Evolutionary conservation across 2,888 invertebrate genomes (phyloP).

Genomic region (Zele albiditarsus): DNA sequence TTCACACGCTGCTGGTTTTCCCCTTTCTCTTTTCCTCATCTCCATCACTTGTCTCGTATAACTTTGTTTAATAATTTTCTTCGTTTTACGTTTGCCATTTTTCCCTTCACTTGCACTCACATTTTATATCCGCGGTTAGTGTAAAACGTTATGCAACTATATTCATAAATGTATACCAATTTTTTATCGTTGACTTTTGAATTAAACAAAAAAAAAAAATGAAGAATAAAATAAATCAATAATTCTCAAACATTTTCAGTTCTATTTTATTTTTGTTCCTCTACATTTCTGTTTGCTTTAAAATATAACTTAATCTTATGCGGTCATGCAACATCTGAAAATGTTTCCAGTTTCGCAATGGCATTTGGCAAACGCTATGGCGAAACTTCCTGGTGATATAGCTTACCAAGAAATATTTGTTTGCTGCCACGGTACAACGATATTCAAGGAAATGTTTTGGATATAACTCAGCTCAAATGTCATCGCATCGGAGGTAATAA

Average conservation of each 20-base stretch:
- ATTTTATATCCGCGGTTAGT: not conserved
- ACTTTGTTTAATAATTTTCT: constrained; percentile 6
- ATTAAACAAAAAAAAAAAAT: not conserved
- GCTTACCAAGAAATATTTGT: constrained; percentile 15
- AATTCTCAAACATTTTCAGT: constrained; percentile 2
- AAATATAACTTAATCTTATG: not conserved
- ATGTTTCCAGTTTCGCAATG: constrained; percentile 9
- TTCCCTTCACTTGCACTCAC: not conserved
- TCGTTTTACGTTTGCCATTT: not conserved
- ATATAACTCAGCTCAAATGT: constrained; percentile 20
- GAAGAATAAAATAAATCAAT: not conserved
- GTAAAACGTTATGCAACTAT: not conserved
- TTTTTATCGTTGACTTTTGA: not conserved
- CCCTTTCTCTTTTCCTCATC: not conserved
- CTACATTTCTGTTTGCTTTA: not conserved
- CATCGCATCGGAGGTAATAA: constrained; percentile 10
- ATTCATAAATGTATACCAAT: not conserved
- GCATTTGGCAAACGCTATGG: constrained; percentile 8
- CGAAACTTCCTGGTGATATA: constrained; percentile 5
- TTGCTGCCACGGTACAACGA: constrained; percentile 16
- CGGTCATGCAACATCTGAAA: constrained; percentile 18
- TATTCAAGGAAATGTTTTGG: constrained; percentile 10
- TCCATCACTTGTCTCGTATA: not conserved
- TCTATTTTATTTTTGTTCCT: not conserved
- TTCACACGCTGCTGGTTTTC: not conserved